Evolutionary conservation across 2,113 vertebrate genomes (phyloP).

Genomic region (Neolamprologus caudopunctatus): DNA sequence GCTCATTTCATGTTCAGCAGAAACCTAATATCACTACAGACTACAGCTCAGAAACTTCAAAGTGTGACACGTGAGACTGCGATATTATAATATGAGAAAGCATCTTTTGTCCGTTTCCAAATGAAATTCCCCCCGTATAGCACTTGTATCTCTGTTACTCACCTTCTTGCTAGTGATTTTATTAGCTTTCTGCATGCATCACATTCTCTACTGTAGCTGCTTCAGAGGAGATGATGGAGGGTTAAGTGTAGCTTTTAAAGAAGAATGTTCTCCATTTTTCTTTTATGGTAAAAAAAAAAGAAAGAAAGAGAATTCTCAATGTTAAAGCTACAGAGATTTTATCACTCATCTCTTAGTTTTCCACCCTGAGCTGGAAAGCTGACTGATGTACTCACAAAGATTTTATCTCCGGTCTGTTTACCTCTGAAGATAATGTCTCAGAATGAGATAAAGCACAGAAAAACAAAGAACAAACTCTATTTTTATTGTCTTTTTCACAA

Average conservation of each 20-base stretch:
- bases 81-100: neutral
- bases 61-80: neutral
- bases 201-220: neutral
- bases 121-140: neutral
- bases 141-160: neutral
- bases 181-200: conserved; percentile 4
- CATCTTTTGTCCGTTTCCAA: neutral
- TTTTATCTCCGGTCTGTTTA: neutral
- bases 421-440: neutral
- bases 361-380: neutral
- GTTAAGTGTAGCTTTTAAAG: neutral
- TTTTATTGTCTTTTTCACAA: neutral
- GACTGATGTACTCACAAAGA: neutral
- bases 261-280: neutral
- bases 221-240: neutral
- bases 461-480: neutral
- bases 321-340: neutral
- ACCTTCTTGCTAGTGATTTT: neutral
- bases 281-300: neutral
- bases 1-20: neutral
- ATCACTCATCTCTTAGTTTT: neutral
- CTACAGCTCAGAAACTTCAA: neutral
- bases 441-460: neutral
- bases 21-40: neutral
- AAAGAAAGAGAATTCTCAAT: neutral